Conservation (phyloP, 2,113 vertebrate genomes). For the Regulus satrapa region DNA sequence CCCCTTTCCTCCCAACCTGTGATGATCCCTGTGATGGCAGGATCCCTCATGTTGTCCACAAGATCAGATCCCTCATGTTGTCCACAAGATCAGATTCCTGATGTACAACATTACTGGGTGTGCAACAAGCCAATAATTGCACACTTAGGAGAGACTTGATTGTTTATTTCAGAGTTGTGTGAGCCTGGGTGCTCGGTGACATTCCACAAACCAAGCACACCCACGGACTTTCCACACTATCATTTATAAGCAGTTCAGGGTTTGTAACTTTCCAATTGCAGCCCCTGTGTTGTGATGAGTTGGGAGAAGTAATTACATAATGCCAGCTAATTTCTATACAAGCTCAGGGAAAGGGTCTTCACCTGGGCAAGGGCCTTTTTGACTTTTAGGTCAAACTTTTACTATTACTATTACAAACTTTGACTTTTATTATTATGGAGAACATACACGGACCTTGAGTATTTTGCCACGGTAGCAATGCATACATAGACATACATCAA, state of each 20-base stretch:
- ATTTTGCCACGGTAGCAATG: background rate
- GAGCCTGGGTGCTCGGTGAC: rapidly evolving
- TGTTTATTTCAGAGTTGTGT: background rate
- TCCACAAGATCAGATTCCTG: background rate
- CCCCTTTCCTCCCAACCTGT: background rate
- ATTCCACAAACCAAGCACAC: background rate
- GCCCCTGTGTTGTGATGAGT: background rate
- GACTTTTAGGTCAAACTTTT: background rate
- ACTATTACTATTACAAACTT: no score
- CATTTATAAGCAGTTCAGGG: background rate
- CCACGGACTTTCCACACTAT: background rate
- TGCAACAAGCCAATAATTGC: background rate
- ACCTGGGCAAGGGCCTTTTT: background rate
- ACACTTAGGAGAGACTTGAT: background rate
- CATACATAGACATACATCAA: no score
- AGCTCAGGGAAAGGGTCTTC: background rate
- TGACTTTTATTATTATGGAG: background rate
- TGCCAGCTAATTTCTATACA: background rate
- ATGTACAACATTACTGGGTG: rapidly evolving
- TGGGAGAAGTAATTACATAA: background rate
- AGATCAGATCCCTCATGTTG: background rate
- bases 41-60: background rate
- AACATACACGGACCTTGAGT: background rate
- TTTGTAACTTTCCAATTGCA: background rate
- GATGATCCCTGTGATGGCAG: rapidly evolving